Evolutionary conservation across 2,888 invertebrate species (phyloP).

Genomic region (Reticulitermes lucifugus): DNA sequence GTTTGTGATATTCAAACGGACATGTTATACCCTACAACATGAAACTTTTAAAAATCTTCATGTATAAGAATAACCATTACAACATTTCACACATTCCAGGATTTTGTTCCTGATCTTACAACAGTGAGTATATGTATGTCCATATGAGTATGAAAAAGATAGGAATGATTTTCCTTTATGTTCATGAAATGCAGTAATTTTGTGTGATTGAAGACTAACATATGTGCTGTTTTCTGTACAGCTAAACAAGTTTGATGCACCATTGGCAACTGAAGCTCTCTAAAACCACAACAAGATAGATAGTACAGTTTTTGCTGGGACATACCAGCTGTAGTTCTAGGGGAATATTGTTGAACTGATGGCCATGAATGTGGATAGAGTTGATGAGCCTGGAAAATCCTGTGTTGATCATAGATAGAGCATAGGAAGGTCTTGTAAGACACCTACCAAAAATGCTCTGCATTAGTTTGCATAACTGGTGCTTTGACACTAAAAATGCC

Average conservation of each 20-base stretch:
- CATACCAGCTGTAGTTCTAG: no score
- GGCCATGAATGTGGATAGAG: no score
- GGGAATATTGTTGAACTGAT: no score
- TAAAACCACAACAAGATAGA: background rate
- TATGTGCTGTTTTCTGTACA: background rate
- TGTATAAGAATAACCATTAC: conserved; percentile 34
- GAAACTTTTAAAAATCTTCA: background rate
- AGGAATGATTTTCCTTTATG: conserved; percentile 3
- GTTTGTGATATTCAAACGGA: background rate
- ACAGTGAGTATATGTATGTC: conserved; percentile 63
- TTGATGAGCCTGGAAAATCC: no score
- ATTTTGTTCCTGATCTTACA: conserved; percentile 65
- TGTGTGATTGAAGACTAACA: conserved; percentile 36
- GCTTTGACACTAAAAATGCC: no score
- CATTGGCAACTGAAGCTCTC: background rate
- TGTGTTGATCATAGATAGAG: no score
- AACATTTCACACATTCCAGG: conserved; percentile 61
- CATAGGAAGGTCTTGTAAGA: no score
- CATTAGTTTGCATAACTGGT: no score
- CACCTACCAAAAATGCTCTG: no score
- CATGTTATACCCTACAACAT: background rate
- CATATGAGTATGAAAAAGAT: conserved; percentile 19
- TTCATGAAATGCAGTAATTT: background rate
- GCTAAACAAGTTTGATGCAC: background rate
- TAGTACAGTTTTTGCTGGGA: no score